A percentile compares a stretch with the other conserved stretches of the same genome.
phyloP scores from a whole-genome alignment of 2,113 vertebrate genomes.

The Otocyon megalotis region DNA sequence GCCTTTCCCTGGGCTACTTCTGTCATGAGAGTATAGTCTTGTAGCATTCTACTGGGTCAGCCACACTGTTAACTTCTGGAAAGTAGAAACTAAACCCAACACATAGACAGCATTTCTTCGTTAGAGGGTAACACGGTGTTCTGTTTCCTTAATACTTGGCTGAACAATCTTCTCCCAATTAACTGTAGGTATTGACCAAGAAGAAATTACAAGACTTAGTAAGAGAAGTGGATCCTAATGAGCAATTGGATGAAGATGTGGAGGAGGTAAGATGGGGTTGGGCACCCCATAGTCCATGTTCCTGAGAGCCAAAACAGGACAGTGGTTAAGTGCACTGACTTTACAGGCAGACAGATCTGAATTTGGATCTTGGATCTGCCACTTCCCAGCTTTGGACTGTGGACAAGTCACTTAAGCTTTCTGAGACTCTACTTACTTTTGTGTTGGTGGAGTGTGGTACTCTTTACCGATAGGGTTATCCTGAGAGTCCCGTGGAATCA shows the following conservation, averaged over 20 bases:
- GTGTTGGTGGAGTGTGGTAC: not conserved
- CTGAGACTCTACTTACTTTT: not conserved
- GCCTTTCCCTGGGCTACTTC: not conserved
- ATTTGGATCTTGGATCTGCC: slow-evolving; percentile 12
- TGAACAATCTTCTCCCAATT: slow-evolving; percentile 64
- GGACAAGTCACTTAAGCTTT: not conserved
- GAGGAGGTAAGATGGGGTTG: slow-evolving; percentile 92
- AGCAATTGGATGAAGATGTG: slow-evolving; percentile 99
- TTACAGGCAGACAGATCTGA: not conserved
- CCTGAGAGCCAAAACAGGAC: not conserved
- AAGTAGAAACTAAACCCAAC: slow-evolving; percentile 12
- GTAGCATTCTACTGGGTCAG: not conserved
- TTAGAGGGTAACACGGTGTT: not conserved
- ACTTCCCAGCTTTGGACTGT: not conserved
- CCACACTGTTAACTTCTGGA: not conserved
- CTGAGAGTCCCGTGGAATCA: not conserved
- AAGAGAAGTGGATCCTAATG: slow-evolving; percentile 98
- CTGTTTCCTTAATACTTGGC: slow-evolving; percentile 55
- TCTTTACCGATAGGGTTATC: not conserved
- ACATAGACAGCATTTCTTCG: slow-evolving; percentile 7
- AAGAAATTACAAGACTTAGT: slow-evolving; percentile 99
- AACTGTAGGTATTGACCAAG: slow-evolving; percentile 95
- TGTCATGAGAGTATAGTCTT: not conserved
- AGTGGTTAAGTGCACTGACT: not conserved
- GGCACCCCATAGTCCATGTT: not conserved